Evolutionary conservation across 2,113 vertebrate genomes (phyloP).

Genomic region (Ageneiosus marmoratus): DNA sequence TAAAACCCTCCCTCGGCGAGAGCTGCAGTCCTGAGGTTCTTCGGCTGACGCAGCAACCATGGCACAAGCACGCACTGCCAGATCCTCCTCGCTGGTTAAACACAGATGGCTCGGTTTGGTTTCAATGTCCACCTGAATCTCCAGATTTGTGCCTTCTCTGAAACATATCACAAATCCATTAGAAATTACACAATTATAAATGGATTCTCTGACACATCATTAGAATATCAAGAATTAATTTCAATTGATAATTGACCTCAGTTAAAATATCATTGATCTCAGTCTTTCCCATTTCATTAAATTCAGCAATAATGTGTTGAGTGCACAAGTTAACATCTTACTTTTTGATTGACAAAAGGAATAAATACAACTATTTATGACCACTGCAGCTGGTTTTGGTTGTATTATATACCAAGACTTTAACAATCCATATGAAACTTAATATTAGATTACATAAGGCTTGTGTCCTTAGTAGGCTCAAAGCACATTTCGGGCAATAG

Average conservation of each 20-base stretch:
- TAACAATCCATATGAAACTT: too few relatives aligned
- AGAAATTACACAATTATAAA: neutral
- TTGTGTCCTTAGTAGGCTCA: too few relatives aligned
- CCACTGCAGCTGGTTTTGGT: too few relatives aligned
- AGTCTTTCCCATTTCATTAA: neutral
- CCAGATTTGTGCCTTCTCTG: slow-evolving; percentile 97
- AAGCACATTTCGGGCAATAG: too few relatives aligned
- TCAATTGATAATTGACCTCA: neutral
- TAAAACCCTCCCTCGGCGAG: slow-evolving; percentile 68
- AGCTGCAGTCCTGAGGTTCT: slow-evolving; percentile 80
- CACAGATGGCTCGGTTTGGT: slow-evolving; percentile 96
- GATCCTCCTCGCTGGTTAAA: slow-evolving; percentile 92
- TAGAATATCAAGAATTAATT: neutral
- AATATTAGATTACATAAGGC: too few relatives aligned
- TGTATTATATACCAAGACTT: too few relatives aligned
- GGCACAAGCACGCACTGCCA: slow-evolving; percentile 75
- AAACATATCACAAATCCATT: slow-evolving; percentile 46
- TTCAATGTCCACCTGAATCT: slow-evolving; percentile 99
- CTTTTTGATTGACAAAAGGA: neutral
- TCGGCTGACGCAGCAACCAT: slow-evolving; percentile 63
- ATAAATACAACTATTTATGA: neutral
- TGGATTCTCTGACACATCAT: neutral
- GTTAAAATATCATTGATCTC: neutral
- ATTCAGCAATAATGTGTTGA: neutral
- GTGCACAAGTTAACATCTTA: neutral